Percentiles rank a stretch among this genome's conserved stretches.
Conservation (phyloP, 2,888 invertebrate genomes). For the Drosophila rubida region DNA sequence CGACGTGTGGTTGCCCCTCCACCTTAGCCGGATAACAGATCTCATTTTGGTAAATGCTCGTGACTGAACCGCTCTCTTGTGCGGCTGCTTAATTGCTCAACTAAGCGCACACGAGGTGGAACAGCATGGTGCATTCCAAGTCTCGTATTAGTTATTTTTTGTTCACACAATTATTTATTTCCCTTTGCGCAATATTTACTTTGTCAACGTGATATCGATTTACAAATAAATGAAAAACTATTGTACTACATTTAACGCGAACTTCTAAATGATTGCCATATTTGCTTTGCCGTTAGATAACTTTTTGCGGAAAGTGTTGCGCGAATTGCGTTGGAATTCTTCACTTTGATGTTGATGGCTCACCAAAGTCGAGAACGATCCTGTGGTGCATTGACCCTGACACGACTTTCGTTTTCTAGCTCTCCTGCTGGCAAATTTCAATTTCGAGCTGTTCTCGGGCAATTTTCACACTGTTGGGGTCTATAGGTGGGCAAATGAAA, state of each 20-base stretch:
- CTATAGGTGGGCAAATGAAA: constrained; percentile 21
- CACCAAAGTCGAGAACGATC: neutral
- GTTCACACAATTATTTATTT: constrained; percentile 69
- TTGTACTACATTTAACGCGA: constrained; percentile 26
- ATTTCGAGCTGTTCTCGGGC: neutral
- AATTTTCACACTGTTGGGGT: constrained; percentile 7
- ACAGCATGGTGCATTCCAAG: constrained; percentile 48
- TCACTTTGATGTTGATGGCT: neutral
- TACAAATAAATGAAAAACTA: constrained; percentile 74
- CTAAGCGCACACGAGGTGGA: constrained; percentile 18
- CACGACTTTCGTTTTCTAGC: neutral
- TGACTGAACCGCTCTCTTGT: constrained; percentile 24
- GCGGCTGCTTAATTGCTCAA: constrained; percentile 12
- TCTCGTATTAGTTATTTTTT: constrained; percentile 53
- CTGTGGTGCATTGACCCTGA: neutral
- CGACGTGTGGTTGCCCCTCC: constrained; percentile 15
- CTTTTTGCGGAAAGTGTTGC: too few species aligned
- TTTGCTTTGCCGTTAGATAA: neutral
- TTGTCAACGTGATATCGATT: constrained; percentile 77
- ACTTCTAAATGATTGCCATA: neutral
- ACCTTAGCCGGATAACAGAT: constrained; percentile 47
- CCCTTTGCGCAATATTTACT: constrained; percentile 59
- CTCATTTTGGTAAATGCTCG: constrained; percentile 56
- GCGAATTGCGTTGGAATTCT: too few species aligned
- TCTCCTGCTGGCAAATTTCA: neutral